These are phyloP conservation scores for Philhelius pedissequus DNA, from an alignment of 2,888 invertebrate species.

Conservation along the genomic window DNA sequence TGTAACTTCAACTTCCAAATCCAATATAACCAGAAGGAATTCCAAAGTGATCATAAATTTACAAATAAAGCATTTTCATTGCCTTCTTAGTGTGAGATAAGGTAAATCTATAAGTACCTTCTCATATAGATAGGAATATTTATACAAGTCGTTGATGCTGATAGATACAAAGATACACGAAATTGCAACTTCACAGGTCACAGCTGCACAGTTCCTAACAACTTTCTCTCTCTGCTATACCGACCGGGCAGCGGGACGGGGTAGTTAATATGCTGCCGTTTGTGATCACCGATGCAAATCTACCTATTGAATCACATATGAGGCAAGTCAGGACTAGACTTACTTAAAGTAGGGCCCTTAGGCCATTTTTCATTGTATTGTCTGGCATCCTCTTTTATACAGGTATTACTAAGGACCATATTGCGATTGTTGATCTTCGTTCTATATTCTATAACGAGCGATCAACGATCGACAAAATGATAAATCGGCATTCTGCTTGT, in stretches of 20 bases:
- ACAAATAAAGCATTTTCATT: slow-evolving; percentile 62
- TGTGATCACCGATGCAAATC: slow-evolving; percentile 44
- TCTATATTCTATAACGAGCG: no score
- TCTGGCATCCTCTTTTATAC: no score
- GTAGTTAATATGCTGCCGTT: not conserved
- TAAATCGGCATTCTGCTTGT: no score
- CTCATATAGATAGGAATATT: not conserved
- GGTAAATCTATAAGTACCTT: not conserved
- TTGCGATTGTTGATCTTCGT: no score
- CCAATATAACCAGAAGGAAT: not conserved
- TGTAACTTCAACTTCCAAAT: not conserved
- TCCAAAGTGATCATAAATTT: slow-evolving; percentile 57
- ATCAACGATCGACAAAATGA: no score
- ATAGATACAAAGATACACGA: not conserved
- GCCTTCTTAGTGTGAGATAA: slow-evolving; percentile 26
- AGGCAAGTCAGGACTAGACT: not conserved
- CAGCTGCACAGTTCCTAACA: slow-evolving; percentile 34
- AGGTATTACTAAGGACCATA: no score
- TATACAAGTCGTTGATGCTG: not conserved
- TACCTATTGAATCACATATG: slow-evolving; percentile 1
- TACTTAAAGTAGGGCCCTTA: not conserved
- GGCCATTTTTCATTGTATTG: no score
- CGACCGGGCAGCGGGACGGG: not conserved
- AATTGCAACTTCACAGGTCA: slow-evolving; percentile 10
- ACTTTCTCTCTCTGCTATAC: slow-evolving; percentile 46